A percentile compares a stretch with the other conserved stretches of the same genome.
These are phyloP conservation scores for Peucedramus taeniatus DNA, from an alignment of 2,113 vertebrate species.

Conservation along the genomic window DNA sequence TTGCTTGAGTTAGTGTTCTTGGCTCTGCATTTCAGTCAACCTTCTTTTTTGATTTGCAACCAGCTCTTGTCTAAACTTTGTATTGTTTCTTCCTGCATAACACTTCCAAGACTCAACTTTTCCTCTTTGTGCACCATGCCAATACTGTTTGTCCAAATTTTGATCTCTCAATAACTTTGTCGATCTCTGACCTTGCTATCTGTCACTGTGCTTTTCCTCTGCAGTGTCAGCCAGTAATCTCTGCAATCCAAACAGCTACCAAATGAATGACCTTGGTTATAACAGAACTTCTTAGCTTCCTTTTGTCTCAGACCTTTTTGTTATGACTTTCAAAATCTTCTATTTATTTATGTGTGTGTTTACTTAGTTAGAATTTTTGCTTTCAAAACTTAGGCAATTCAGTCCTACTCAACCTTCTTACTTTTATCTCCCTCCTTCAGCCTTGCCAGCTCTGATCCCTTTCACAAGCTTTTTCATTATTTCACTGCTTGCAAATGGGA, in stretches of 20 bases:
- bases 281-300: neutral
- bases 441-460: neutral
- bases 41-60: neutral
- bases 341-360: neutral
- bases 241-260: neutral
- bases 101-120: neutral
- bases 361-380: neutral
- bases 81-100: constrained; percentile 21
- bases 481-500: neutral
- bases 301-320: neutral
- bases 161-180: neutral
- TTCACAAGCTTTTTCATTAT: neutral
- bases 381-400: neutral
- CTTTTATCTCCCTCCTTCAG: neutral
- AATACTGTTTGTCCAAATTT: neutral
- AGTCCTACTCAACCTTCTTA: neutral
- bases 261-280: neutral
- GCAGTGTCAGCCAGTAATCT: neutral
- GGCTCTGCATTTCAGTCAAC: neutral
- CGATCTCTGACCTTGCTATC: neutral
- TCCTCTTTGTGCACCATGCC: neutral
- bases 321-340: neutral
- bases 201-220: neutral
- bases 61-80: constrained; percentile 6
- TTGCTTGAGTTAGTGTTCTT: constrained; percentile 15